A percentile compares a stretch with the other conserved stretches of the same genome.
phyloP scores from a whole-genome alignment of 1,140 invertebrate genomes.

The Pachypsylla venusta region DNA sequence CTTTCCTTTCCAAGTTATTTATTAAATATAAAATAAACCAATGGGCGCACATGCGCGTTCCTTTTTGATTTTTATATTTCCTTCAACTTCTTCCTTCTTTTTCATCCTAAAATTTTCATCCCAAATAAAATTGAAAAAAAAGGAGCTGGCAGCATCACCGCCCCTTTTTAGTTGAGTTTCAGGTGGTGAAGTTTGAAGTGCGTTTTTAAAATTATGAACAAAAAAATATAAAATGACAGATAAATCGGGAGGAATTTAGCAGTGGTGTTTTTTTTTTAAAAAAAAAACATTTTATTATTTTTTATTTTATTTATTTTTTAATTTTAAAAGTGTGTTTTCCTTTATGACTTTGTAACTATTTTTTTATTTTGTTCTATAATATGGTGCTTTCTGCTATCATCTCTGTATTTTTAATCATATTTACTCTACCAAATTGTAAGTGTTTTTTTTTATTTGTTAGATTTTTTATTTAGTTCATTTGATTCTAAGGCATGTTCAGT shows the following conservation, averaged over 20 bases:
- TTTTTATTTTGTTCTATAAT: background rate
- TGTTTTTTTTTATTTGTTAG: too few species aligned
- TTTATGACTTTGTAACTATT: too few species aligned
- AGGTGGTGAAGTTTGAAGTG: too few species aligned
- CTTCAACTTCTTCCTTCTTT: too few species aligned
- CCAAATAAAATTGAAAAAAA: too few species aligned
- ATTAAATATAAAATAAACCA: too few species aligned
- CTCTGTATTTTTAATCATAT: background rate
- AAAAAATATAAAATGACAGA: constrained; percentile 2
- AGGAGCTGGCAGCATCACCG: background rate
- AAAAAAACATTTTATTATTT: background rate
- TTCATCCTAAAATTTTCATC: too few species aligned
- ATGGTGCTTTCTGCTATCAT: constrained; percentile 1
- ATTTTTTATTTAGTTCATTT: too few species aligned
- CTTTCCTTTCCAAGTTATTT: too few species aligned
- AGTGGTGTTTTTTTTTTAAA: background rate
- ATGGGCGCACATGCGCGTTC: background rate
- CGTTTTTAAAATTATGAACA: too few species aligned
- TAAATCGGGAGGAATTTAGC: constrained; percentile 8
- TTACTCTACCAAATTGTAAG: background rate
- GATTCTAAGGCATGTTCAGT: too few species aligned
- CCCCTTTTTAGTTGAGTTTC: constrained; percentile 7
- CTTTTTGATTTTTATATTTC: background rate
- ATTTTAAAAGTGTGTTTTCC: too few species aligned
- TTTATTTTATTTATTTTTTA: constrained; percentile 5